Evolutionary conservation across 2,888 invertebrate genomes (phyloP).

Genomic region (Acanthosepion esculentum): DNA sequence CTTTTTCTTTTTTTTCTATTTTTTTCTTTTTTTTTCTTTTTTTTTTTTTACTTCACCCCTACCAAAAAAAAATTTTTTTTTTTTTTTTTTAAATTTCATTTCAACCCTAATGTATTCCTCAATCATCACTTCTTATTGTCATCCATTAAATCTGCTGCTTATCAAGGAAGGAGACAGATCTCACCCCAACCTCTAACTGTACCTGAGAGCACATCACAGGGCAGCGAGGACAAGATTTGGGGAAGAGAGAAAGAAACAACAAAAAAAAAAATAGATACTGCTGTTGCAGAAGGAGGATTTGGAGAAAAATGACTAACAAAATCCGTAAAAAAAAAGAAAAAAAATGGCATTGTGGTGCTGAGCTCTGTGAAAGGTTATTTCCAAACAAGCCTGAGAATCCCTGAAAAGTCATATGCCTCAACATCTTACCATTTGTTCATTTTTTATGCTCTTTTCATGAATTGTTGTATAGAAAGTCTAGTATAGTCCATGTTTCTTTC

Average conservation of each 20-base stretch:
- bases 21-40: neutral
- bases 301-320: neutral
- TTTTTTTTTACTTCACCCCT: no score
- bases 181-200: neutral
- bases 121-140: neutral
- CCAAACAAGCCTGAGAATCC: neutral
- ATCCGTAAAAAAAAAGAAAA: neutral
- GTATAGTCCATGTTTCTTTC: neutral
- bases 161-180: neutral
- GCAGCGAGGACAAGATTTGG: neutral
- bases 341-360: neutral
- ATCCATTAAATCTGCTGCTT: neutral
- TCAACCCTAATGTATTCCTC: neutral
- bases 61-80: no score
- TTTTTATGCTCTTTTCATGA: neutral
- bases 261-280: neutral
- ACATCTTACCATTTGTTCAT: neutral
- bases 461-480: neutral
- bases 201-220: neutral
- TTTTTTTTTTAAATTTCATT: neutral
- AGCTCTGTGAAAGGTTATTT: neutral
- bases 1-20: neutral
- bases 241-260: neutral
- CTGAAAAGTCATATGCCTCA: slow-evolving; percentile 22
- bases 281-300: slow-evolving; percentile 9